Percentiles rank a stretch among this genome's conserved stretches.
Evolutionary conservation across 2,797 vertebrate genomes (phyloP).

Genomic region (Chromis chromis): DNA sequence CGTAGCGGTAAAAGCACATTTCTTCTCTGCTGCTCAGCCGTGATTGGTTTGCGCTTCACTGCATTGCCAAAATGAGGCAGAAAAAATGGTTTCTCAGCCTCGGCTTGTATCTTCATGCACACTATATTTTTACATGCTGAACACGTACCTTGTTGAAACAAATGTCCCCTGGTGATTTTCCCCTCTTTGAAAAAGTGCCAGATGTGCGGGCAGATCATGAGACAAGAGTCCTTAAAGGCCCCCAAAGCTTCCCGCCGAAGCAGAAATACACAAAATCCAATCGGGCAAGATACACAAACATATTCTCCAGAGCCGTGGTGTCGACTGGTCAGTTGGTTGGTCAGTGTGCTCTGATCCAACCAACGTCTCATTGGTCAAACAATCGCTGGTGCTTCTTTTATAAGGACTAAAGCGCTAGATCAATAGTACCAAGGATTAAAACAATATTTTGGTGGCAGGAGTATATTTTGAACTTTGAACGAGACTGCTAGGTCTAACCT

Average conservation of each 20-base stretch:
- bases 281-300: constrained; percentile 3
- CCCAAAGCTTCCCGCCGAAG: not conserved
- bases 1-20: constrained; percentile 5
- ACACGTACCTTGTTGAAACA: constrained; percentile 18
- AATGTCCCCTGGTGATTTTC: constrained; percentile 16
- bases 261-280: not conserved
- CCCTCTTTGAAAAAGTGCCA: not conserved
- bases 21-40: constrained; percentile 8
- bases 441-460: too few relatives aligned
- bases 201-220: constrained; percentile 1
- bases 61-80: constrained; percentile 22
- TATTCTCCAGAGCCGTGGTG: not conserved
- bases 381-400: too few relatives aligned
- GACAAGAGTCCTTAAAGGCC: constrained; percentile 13
- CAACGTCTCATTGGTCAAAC: too few relatives aligned
- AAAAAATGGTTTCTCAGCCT: constrained; percentile 9
- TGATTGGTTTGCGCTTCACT: constrained; percentile 37
- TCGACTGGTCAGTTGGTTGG: too few relatives aligned
- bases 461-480: too few relatives aligned
- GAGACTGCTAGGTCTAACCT: too few relatives aligned
- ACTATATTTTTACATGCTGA: constrained; percentile 16
- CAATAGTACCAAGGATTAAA: too few relatives aligned
- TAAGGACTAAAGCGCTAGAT: too few relatives aligned
- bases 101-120: constrained; percentile 26
- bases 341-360: too few relatives aligned